Percentiles rank a stretch among this genome's conserved stretches.
Conservation (phyloP, 2,113 vertebrate genomes). For the Pteruthius melanotis region DNA sequence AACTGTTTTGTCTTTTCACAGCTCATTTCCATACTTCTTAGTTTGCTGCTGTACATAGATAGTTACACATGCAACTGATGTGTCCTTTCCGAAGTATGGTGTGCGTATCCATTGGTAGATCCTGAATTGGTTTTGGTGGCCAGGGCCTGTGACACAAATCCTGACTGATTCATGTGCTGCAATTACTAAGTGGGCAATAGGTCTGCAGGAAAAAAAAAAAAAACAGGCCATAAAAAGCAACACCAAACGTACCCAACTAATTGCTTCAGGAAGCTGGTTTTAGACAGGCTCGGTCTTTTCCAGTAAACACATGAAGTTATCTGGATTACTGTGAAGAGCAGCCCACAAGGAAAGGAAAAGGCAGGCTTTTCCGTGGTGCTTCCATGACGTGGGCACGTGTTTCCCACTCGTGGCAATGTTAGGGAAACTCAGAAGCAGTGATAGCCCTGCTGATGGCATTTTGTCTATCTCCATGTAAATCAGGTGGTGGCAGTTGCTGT, state of each 20-base stretch:
- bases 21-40: neutral
- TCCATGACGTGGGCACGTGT: constrained; percentile 52
- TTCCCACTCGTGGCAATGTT: constrained; percentile 23
- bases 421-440: constrained; percentile 35
- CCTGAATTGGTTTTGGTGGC: neutral
- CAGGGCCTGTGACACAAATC: constrained; percentile 37
- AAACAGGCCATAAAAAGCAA: neutral
- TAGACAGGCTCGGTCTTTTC: constrained; percentile 36
- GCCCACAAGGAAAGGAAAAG: constrained; percentile 35
- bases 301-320: constrained; percentile 48
- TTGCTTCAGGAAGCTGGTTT: constrained; percentile 62
- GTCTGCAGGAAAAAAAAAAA: neutral
- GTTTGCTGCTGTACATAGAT: neutral
- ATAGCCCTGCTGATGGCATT: constrained; percentile 59
- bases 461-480: constrained; percentile 62
- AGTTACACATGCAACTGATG: neutral
- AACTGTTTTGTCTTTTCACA: neutral
- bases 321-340: constrained; percentile 15
- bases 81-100: neutral
- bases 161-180: constrained; percentile 32
- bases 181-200: constrained; percentile 32
- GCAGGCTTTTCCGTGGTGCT: neutral
- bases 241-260: neutral
- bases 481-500: constrained; percentile 25
- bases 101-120: neutral